A percentile compares a stretch with the other conserved stretches of the same genome.
These are phyloP conservation scores for Denticeps clupeoides DNA, from an alignment of 2,797 vertebrate species.

Conservation along the genomic window DNA sequence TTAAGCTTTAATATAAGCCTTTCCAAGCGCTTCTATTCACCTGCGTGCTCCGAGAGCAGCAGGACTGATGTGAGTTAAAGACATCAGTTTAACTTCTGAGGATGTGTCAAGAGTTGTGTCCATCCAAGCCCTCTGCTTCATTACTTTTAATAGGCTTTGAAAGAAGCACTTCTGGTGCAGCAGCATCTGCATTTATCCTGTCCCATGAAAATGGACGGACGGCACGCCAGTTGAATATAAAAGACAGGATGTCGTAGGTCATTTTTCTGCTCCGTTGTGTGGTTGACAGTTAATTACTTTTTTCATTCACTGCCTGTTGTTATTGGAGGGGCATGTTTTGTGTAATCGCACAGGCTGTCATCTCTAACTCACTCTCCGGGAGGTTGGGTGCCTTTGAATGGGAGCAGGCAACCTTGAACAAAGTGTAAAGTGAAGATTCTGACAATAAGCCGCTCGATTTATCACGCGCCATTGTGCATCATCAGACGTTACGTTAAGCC, in stretches of 20 bases:
- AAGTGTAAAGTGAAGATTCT: neutral
- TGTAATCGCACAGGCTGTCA: conserved; percentile 5
- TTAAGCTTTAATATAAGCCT: too few relatives aligned
- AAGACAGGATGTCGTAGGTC: conserved; percentile 8
- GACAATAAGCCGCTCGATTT: neutral
- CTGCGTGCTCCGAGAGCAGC: too few relatives aligned
- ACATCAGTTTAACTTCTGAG: too few relatives aligned
- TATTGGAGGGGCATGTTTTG: conserved; percentile 20
- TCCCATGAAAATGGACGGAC: neutral
- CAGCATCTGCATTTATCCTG: neutral
- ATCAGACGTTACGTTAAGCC: neutral
- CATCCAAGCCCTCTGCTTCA: neutral
- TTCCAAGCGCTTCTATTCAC: too few relatives aligned
- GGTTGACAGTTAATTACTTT: conserved; percentile 25
- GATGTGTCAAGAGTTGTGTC: neutral
- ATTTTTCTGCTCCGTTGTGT: conserved; percentile 12
- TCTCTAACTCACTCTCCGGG: conserved; percentile 4
- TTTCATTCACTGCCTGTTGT: conserved; percentile 24
- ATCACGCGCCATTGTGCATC: neutral
- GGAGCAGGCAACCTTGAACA: conserved; percentile 4
- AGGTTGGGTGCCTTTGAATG: neutral
- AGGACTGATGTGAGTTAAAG: too few relatives aligned
- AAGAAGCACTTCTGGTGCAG: neutral
- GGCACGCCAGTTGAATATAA: neutral
- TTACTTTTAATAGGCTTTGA: too few relatives aligned